Base-by-base conservation (phyloP, 2,797 vertebrate genomes). In the Anableps anableps region DNA sequence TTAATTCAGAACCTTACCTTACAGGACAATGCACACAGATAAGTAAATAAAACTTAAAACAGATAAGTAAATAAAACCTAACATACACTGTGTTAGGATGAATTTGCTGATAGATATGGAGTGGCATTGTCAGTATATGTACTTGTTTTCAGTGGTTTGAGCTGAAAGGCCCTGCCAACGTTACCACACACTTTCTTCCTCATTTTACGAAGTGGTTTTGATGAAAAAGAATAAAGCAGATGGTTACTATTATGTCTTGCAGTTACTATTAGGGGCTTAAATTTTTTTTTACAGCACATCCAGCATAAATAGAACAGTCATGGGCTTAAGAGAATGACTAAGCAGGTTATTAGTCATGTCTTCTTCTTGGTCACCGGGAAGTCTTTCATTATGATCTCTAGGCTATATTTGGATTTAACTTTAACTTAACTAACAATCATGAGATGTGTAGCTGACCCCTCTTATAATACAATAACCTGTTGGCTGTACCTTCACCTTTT, bases 261-360 rank as follows among this genome's bases (percentile, higher is more conserved):
- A n/a, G n/a, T n/a, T n/a, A n/a, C n/a, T n/a, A 50, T 29, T 2
- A 16, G 45, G 45, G 51, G 36, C 79, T 85, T 81, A 79, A 79
- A 85, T 88, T 82, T 41, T 41, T 6, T 41, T 75, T 84, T 80
- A 88, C 88, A 87, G 89, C 91, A 92, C 88, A 87, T 92, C 91
- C 17, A 73, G 82, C 70, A 85, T 83, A 88, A 92, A 94, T 81
- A 81, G 73, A 60, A 50, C 47, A 45, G 79, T 94, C 93, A 94
- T 85, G 93, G 92, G 93, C 81, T 86, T 74, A 75, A 75, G 80
- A 93, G 92, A 92, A 92, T 93, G 92, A 94, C 92, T 93, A 87
- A 79, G 83, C 84, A 83, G 90, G 88, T 93, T 93, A 94, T 95
- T 94, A 92, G 94, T 91, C 82, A 85, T 88, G 88, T 90, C 93